These are phyloP conservation scores for Drosophila tropicalis DNA, from an alignment of 1,140 invertebrate species.

Conservation along the genomic window DNA sequence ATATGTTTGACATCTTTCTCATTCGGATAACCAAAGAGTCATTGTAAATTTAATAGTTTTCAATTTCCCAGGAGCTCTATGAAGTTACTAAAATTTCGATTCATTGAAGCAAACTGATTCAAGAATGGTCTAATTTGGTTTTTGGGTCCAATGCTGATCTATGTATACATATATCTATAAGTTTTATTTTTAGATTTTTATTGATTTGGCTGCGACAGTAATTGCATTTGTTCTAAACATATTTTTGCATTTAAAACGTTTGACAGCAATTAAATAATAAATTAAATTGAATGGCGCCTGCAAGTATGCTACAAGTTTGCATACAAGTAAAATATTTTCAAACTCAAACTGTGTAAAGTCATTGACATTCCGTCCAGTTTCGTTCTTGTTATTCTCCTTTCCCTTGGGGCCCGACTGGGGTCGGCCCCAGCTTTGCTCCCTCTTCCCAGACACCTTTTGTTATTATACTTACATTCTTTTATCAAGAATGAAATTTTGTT, in stretches of 20 bases:
- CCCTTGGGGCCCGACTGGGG: slow-evolving; percentile 19
- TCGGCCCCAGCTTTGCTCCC: not conserved
- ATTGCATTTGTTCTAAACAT: not conserved
- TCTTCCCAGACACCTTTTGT: not conserved
- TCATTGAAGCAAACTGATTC: no score
- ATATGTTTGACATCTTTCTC: no score
- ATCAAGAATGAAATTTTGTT: slow-evolving; percentile 30
- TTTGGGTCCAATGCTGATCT: no score
- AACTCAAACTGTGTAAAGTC: slow-evolving; percentile 28
- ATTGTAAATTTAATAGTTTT: no score
- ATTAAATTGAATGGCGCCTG: slow-evolving; percentile 33
- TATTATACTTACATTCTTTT: slow-evolving; percentile 37
- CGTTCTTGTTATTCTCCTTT: slow-evolving; percentile 14
- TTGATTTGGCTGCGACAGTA: no score
- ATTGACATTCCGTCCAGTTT: slow-evolving; percentile 21
- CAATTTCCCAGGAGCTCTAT: no score
- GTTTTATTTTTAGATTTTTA: no score
- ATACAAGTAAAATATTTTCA: not conserved
- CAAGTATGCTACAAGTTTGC: slow-evolving; percentile 48
- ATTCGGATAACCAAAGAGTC: no score
- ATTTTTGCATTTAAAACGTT: not conserved
- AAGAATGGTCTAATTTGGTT: no score
- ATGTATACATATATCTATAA: no score
- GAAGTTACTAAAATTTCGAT: no score
- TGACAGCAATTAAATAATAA: not conserved